phyloP scores from a whole-genome alignment of 2,888 invertebrate genomes.

The Nomada goodeniana region DNA sequence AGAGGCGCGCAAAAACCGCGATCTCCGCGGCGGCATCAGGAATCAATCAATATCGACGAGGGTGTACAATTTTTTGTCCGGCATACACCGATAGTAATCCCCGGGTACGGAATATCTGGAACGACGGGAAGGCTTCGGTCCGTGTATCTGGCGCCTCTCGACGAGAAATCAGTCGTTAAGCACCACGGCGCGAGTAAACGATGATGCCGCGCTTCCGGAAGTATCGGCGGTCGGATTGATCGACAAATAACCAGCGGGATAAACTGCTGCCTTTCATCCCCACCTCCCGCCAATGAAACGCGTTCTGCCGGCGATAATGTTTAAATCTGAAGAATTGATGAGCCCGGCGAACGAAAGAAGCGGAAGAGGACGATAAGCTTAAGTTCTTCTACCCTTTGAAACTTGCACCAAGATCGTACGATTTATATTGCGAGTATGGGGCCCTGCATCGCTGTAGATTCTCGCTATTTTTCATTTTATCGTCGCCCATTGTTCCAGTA shows the following conservation, averaged over 20 bases:
- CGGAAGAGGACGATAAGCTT: conserved; percentile 30
- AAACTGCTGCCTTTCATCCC: conserved; percentile 12
- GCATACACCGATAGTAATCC: conserved; percentile 3
- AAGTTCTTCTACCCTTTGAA: not conserved
- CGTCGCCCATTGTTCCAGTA: too few species aligned
- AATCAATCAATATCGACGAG: conserved; percentile 74
- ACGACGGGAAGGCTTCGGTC: conserved; percentile 1
- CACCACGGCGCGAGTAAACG: conserved; percentile 20
- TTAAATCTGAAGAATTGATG: conserved; percentile 21
- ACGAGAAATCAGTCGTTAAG: conserved; percentile 50
- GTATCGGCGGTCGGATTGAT: conserved; percentile 23
- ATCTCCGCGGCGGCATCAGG: conserved; percentile 67
- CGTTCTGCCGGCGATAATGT: conserved; percentile 20
- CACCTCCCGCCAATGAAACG: not conserved
- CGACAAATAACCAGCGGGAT: conserved; percentile 35
- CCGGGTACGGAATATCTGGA: conserved; percentile 35
- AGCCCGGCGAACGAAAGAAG: conserved; percentile 8
- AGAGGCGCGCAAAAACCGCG: conserved; percentile 62
- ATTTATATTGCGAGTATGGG: not conserved
- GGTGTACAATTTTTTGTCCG: conserved; percentile 56
- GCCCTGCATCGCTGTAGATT: not conserved
- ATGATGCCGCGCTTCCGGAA: conserved; percentile 13
- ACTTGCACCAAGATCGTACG: not conserved
- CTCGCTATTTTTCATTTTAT: too few species aligned
- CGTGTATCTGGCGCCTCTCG: conserved; percentile 9